Conservation (phyloP, 37 sponge, comb jelly and placozoan species). For the Eunapius fragilis region DNA sequence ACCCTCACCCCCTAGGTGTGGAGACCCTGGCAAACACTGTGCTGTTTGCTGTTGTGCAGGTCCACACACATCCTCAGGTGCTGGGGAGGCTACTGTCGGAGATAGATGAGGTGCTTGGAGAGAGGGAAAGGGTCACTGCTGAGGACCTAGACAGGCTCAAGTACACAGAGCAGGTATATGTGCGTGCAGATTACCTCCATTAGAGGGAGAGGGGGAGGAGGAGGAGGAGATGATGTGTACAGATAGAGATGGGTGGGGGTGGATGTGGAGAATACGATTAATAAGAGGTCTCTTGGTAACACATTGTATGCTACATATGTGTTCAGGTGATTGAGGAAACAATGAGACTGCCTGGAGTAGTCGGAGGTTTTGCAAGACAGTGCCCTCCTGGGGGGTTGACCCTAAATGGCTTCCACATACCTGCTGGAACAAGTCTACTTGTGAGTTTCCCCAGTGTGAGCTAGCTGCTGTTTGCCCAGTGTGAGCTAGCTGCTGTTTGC, state of each 20-base stretch:
- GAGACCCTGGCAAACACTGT: background rate
- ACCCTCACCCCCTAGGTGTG: background rate
- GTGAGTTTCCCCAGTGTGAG: background rate
- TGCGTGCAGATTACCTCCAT: too few species aligned
- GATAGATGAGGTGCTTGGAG: conserved; percentile 16
- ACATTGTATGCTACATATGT: background rate
- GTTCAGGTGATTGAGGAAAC: conserved; percentile 1
- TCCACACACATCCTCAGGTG: background rate
- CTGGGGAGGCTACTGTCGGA: conserved; percentile 5
- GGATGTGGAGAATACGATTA: background rate
- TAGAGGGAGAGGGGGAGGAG: too few species aligned
- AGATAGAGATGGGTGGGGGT: too few species aligned
- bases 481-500: too few species aligned
- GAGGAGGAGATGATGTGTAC: too few species aligned
- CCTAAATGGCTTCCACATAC: conserved; percentile 1
- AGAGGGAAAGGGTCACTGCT: conserved; percentile 2
- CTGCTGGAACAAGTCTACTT: background rate
- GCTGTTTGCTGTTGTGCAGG: background rate
- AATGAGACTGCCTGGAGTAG: background rate
- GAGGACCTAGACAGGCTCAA: conserved; percentile 4
- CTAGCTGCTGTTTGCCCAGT: too few species aligned
- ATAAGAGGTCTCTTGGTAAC: too few species aligned
- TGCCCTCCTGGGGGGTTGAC: background rate
- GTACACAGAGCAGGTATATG: background rate
- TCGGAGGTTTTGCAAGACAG: background rate